These are phyloP conservation scores for Danionella dracula DNA, from an alignment of 2,797 vertebrate genomes.

Conservation along the genomic window DNA sequence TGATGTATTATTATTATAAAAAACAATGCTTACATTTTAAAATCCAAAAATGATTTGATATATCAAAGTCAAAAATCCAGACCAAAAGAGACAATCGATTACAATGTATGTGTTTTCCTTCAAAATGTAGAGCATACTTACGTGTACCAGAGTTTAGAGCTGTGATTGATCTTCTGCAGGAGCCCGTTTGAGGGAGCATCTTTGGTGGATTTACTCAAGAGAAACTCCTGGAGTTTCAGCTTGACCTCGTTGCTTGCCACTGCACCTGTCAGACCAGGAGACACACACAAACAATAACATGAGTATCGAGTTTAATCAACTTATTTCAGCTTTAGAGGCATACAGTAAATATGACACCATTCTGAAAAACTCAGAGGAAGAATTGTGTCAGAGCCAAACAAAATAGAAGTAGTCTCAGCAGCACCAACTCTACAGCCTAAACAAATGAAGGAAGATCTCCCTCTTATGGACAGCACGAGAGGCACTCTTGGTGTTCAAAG, in stretches of 20 bases:
- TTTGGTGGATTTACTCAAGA: constrained; percentile 95
- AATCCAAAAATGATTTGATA: too few relatives aligned
- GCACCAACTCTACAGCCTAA: background rate
- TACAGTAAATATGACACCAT: background rate
- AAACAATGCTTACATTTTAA: too few relatives aligned
- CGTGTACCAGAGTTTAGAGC: constrained; percentile 95
- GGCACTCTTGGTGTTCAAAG: constrained; percentile 6
- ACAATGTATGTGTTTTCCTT: too few relatives aligned
- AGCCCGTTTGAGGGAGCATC: constrained; percentile 79
- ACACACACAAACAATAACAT: constrained; percentile 1
- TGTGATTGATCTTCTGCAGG: constrained; percentile 82
- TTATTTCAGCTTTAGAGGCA: background rate
- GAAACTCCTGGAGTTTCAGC: constrained; percentile 99
- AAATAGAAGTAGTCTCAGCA: constrained; percentile 6
- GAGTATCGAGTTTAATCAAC: background rate
- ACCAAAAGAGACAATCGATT: too few relatives aligned
- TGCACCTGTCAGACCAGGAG: constrained; percentile 77
- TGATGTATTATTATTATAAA: too few relatives aligned
- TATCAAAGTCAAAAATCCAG: too few relatives aligned
- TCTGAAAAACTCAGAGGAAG: background rate
- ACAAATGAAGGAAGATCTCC: constrained; percentile 66
- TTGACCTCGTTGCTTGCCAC: constrained; percentile 97
- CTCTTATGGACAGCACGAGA: constrained; percentile 63
- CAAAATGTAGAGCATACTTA: constrained; percentile 67
- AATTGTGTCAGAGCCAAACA: constrained; percentile 3